Evolutionary conservation across 2,797 vertebrate species (phyloP).

Genomic region (Syngnathus rostellatus): DNA sequence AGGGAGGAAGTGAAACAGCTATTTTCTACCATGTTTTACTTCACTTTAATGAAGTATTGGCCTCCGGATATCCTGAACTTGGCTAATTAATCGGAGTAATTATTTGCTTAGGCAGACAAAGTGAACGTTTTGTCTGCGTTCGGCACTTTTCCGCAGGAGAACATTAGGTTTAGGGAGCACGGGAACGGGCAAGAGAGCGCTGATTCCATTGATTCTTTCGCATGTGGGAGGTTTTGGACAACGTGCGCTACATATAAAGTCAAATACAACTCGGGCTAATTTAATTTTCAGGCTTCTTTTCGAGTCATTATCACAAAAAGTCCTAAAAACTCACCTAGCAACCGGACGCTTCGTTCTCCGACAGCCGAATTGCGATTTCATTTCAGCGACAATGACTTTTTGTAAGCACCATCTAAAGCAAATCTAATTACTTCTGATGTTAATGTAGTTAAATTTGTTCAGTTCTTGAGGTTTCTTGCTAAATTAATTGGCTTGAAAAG

Average conservation of each 20-base stretch:
- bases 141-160: conserved; percentile 64
- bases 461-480: not conserved
- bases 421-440: not conserved
- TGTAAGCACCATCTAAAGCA: not conserved
- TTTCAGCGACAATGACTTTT: not conserved
- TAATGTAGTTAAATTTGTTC: not conserved
- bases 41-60: conserved; percentile 62
- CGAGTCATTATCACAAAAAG: not conserved
- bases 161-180: conserved; percentile 54
- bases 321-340: not conserved
- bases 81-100: conserved; percentile 74
- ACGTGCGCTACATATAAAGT: not conserved
- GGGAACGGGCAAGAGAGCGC: conserved; percentile 1
- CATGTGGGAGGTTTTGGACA: not conserved
- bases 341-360: not conserved
- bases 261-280: not conserved
- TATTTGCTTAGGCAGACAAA: conserved; percentile 76
- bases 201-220: not conserved
- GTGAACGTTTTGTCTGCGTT: conserved; percentile 66
- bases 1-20: conserved; percentile 40
- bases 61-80: conserved; percentile 68
- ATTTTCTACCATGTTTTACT: conserved; percentile 58
- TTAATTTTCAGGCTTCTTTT: not conserved
- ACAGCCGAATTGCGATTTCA: not conserved
- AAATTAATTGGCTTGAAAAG: conserved; percentile 1